Evolutionary conservation across 1,140 invertebrate species (phyloP), one percentile per base, ranked within the genome.

Genomic region (Pogonus chalceus): DNA sequence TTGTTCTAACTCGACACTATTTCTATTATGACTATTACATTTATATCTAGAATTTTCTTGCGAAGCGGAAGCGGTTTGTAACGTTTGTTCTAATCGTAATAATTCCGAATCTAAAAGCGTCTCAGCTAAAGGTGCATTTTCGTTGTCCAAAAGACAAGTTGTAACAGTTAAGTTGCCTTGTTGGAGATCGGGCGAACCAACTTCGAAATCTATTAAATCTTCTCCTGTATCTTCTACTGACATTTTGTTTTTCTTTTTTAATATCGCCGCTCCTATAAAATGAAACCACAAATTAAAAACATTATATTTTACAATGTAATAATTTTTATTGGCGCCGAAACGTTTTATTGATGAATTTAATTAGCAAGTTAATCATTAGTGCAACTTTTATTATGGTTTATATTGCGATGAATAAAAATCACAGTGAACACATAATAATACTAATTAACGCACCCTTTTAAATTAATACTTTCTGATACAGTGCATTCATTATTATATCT

Each of bases 91-190:
- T 7, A 68, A 54, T 16, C 60, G 54, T 23, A 64, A 61, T 14
- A 68, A 55, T 52, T 67, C 66, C 1, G 65, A 62, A 49, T 68
- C 66, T 24, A 68, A 52, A 1, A 68, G 54, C 51, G 63, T 65
- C 23, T 64, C 65, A 2, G 61, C 20, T 14, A 52, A 53, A n/a
- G n/a, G n/a, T n/a, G n/a, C n/a, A 10, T 57, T 48, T 43, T 56
- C 57, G 20, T 55, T n/a, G 49, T 43, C 24, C 12, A 39, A 14
- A n/a, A 49, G 39, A 18, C 23, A 23, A n/a, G 24, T 55, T n/a
- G 16, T 31, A 23, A n/a, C 26, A 10, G 22, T n/a, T 9, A 18
- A 43, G 23, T 4, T 21, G 20, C n/a, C 20, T 50, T 51, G 49
- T 4, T 62, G 58, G 22, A 64, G 52, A 21, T 60, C 55, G 0